Evolutionary conservation across 2,888 invertebrate species (phyloP), one percentile per base, ranked within the genome.

Genomic region (Stenodema calcarata): DNA sequence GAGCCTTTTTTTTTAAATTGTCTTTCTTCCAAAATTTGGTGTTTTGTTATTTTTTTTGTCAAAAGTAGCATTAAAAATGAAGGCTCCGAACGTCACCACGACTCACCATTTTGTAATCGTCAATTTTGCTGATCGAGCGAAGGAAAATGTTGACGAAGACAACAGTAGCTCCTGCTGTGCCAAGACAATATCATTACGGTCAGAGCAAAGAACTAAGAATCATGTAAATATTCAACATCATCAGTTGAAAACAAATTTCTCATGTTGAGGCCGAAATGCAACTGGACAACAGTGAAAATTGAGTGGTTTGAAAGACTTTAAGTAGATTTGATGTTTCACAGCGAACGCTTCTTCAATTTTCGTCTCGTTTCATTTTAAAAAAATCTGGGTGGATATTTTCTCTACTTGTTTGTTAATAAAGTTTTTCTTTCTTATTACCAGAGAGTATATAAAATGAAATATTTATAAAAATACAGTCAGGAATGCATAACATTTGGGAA

Each of bases 21-120:
- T n/a, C n/a, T n/a, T n/a, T n/a, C n/a, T n/a, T n/a, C n/a, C n/a
- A n/a, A n/a, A n/a, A 28, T 27, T 47, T 79, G 14, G 1, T 44
- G n/a, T 47, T 79, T 80, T 54, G 50, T 78, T 47, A n/a, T n/a
- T n/a, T 2, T 18, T 78, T 41, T 78, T 47, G 28, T 47, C 42
- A 80, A 47, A 54, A 80, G 47, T 80, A 54, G 80, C 80, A 50
- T 44, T 80, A 41, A 78, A 79, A 78, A 35, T 28, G 7, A 54
- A 69, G 69, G 44, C 80, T 69, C 30, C 23, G 27, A n/a, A 81
- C 87, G 89, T 89, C 89, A 89, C 89, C 91, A 90, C 90, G 92
- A 96, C 97, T 97, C 95, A 98, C 98, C 98, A 98, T 98, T 94
- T 97, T 97, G 93, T 97, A 97, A 95, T 98, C 98, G 93, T 98